Evolutionary conservation across 2,888 invertebrate genomes (phyloP).

Genomic region (Drosophila conformis): DNA sequence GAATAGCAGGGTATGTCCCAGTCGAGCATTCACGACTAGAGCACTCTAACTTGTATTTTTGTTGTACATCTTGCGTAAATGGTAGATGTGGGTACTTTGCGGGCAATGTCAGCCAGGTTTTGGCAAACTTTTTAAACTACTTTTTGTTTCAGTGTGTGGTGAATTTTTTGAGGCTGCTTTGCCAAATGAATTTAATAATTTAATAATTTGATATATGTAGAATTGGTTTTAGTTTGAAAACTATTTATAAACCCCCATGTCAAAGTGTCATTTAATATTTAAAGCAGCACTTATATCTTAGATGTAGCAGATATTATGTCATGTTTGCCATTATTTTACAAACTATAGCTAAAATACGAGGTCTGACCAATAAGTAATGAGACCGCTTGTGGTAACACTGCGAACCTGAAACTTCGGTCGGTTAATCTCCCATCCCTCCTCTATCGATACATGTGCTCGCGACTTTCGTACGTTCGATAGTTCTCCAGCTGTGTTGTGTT

Average conservation of each 20-base stretch:
- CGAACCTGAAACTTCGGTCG: too few relatives aligned
- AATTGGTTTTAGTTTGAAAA: not conserved
- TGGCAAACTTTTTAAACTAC: slow-evolving; percentile 53
- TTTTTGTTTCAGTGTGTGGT: slow-evolving; percentile 40
- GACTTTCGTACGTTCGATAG: too few relatives aligned
- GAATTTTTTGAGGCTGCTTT: slow-evolving; percentile 16
- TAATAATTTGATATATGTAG: not conserved
- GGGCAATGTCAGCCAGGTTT: slow-evolving; percentile 8
- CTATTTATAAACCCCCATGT: not conserved
- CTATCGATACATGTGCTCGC: too few relatives aligned
- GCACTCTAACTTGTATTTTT: not conserved
- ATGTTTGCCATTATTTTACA: not conserved
- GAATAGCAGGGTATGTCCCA: not conserved
- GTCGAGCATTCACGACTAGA: not conserved
- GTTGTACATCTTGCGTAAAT: not conserved
- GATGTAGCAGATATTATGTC: not conserved
- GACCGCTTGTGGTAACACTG: too few relatives aligned
- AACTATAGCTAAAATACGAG: not conserved
- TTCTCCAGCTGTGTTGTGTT: too few relatives aligned
- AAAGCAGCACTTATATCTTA: not conserved
- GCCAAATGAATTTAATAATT: slow-evolving; percentile 28
- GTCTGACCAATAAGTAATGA: too few relatives aligned
- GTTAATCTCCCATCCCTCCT: too few relatives aligned
- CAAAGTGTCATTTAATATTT: not conserved
- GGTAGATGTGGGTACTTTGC: slow-evolving; percentile 5